Evolutionary conservation across 92 coral and sea anemone species (phyloP).

Genomic region (Muricea muricata): DNA sequence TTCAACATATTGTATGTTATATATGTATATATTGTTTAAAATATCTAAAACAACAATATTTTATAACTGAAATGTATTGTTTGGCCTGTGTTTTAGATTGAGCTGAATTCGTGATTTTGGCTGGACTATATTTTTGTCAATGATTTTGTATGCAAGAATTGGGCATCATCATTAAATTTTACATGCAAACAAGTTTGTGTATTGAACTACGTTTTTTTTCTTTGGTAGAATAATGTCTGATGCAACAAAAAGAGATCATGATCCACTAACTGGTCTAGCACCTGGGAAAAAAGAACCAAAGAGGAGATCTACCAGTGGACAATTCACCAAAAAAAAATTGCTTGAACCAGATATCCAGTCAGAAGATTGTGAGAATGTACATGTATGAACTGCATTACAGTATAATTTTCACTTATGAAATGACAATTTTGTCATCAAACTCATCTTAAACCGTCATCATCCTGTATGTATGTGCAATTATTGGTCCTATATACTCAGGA

Average conservation of each 20-base stretch:
- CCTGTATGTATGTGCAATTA: neutral
- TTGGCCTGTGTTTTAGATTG: neutral
- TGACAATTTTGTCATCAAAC: neutral
- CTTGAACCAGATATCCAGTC: neutral
- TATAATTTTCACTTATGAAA: neutral
- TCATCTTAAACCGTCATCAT: neutral
- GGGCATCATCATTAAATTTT: neutral
- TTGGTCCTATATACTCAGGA: neutral
- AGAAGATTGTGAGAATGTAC: neutral
- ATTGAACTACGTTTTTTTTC: neutral
- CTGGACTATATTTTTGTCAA: neutral
- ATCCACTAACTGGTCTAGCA: conserved; percentile 15
- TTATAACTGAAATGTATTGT: neutral
- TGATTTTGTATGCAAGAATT: neutral
- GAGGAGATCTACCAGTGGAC: neutral
- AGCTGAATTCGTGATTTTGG: neutral
- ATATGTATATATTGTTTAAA: neutral
- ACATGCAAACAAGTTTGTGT: neutral
- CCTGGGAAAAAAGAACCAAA: conserved; percentile 24
- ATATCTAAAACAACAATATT: no score
- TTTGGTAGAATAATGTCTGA: conserved; percentile 6
- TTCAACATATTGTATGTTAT: neutral
- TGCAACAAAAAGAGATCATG: conserved; percentile 22
- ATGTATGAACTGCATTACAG: neutral
- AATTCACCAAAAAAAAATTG: neutral